Evolutionary conservation across 2,888 invertebrate genomes (phyloP).

Genomic region (Dexiosoma caninum): DNA sequence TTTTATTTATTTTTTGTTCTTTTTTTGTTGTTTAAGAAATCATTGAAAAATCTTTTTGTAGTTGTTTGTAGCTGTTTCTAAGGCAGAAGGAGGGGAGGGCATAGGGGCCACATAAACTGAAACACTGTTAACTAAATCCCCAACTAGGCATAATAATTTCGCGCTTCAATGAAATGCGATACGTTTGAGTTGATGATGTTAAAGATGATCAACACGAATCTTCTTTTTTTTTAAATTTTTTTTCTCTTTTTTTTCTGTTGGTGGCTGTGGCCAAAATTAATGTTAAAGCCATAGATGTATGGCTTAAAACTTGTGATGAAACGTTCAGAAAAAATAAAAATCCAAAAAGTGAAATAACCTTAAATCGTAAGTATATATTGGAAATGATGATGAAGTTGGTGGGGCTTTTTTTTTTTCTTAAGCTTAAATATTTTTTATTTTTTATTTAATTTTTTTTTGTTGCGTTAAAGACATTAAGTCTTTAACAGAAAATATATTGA

Average conservation of each 20-base stretch:
- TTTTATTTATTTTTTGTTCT: background rate
- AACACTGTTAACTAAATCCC: conserved; percentile 58
- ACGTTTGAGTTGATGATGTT: conserved; percentile 64
- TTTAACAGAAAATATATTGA: conserved; percentile 60
- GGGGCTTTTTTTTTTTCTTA: conserved; percentile 45
- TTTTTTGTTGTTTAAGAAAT: conserved; percentile 42
- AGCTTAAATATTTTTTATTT: conserved; percentile 49
- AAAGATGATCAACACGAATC: conserved; percentile 64
- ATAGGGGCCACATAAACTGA: conserved; percentile 23
- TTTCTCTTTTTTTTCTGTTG: conserved; percentile 8
- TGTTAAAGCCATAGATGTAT: conserved; percentile 58
- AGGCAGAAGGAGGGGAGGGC: too few relatives aligned
- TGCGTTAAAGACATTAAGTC: conserved; percentile 61
- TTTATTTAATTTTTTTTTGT: conserved; percentile 29
- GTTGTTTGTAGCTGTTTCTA: conserved; percentile 32
- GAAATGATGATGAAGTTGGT: conserved; percentile 61
- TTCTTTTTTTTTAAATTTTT: conserved; percentile 3
- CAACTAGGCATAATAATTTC: conserved; percentile 68
- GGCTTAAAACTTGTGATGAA: conserved; percentile 59
- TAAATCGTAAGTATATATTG: conserved; percentile 41
- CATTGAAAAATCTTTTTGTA: conserved; percentile 51
- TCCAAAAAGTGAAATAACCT: conserved; percentile 56
- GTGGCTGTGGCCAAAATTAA: conserved; percentile 49
- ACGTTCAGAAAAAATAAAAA: conserved; percentile 39
- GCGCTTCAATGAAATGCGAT: conserved; percentile 69